Evolutionary conservation across 1,140 invertebrate species (phyloP).

Genomic region (Arctopsyche grandis): DNA sequence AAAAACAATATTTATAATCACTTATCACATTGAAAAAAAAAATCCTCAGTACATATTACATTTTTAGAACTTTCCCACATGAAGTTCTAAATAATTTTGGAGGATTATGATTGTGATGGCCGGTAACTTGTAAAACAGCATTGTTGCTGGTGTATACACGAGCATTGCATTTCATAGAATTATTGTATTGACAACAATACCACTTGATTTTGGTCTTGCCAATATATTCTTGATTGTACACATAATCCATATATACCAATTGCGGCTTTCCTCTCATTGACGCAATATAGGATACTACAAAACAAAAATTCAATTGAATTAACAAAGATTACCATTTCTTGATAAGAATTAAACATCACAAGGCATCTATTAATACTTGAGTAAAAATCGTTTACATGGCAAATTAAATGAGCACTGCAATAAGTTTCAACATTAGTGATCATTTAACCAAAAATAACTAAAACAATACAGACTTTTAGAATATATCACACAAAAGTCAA

Average conservation of each 20-base stretch:
- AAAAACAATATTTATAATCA: background rate
- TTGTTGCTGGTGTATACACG: background rate
- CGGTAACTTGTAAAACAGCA: background rate
- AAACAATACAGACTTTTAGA: no score
- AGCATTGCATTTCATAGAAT: background rate
- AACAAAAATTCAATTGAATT: no score
- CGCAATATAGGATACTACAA: background rate
- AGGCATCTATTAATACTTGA: no score
- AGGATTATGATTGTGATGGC: background rate
- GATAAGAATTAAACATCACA: no score
- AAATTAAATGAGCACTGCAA: no score
- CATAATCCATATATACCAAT: conserved; percentile 4
- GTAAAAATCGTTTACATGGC: no score
- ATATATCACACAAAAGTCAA: no score
- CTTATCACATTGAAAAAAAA: background rate
- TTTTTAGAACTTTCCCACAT: background rate
- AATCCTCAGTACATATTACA: background rate
- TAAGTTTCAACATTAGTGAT: no score
- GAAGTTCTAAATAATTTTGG: background rate
- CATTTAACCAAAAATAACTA: no score
- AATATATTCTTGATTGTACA: background rate
- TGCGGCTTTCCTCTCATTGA: conserved; percentile 22
- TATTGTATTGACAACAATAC: background rate
- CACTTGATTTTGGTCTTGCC: background rate
- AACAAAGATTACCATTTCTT: no score